Conservation (phyloP, 2,888 invertebrate species). For the Beris chalybata region DNA sequence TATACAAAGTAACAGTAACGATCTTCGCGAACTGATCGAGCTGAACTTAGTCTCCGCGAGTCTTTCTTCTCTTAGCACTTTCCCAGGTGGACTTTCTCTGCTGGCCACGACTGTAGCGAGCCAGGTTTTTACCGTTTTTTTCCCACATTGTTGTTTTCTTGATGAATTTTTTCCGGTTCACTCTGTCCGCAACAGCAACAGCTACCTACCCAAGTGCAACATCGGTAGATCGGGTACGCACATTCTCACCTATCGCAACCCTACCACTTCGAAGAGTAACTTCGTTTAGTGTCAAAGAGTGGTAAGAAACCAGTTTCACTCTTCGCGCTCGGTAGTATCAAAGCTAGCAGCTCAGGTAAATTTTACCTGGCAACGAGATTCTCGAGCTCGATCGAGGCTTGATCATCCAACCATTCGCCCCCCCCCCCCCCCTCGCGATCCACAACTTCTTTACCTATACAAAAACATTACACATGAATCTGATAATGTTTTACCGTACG, state of each 20-base stretch:
- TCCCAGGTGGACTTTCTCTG: constrained; percentile 19
- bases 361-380: constrained; percentile 3
- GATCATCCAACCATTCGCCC: background rate
- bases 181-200: too few relatives aligned
- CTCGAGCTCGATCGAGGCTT: background rate
- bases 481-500: constrained; percentile 51
- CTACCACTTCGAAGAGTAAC: too few relatives aligned
- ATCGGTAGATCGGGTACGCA: too few relatives aligned
- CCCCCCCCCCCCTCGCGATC: background rate
- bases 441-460: too few relatives aligned
- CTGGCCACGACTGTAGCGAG: constrained; percentile 11
- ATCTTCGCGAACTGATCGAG: background rate
- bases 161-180: too few relatives aligned
- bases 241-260: too few relatives aligned
- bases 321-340: background rate
- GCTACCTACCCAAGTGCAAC: too few relatives aligned
- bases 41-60: background rate
- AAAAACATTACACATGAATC: constrained; percentile 4
- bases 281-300: too few relatives aligned
- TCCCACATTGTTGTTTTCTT: too few relatives aligned
- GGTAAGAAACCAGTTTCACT: constrained; percentile 1
- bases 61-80: constrained; percentile 13
- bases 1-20: constrained; percentile 4
- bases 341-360: background rate
- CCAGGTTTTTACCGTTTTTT: too few relatives aligned